Evolutionary conservation across 2,888 invertebrate genomes (phyloP).

Genomic region (Drosophila pseudotakahashii): DNA sequence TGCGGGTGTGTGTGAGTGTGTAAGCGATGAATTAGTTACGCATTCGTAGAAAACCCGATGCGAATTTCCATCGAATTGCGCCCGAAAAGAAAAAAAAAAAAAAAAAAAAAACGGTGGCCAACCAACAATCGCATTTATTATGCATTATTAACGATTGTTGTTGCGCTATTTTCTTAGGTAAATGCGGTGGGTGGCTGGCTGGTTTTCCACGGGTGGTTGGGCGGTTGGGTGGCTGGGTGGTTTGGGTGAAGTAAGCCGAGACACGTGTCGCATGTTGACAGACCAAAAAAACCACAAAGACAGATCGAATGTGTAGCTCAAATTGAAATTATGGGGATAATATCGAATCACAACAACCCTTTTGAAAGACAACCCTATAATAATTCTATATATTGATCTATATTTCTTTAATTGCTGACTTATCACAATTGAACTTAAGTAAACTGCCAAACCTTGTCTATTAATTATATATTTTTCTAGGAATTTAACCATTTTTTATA

Average conservation of each 20-base stretch:
- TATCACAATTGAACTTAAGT: too few species aligned
- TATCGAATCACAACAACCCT: not conserved
- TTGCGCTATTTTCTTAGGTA: conserved; percentile 1
- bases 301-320: conserved; percentile 3
- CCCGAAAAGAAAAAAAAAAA: not conserved
- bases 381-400: too few species aligned
- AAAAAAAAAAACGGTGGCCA: not conserved
- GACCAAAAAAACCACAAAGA: conserved; percentile 5
- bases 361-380: not conserved
- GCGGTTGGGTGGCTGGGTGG: conserved; percentile 1
- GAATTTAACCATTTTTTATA: too few species aligned
- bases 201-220: not conserved
- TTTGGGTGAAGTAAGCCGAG: conserved; percentile 1
- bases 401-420: too few species aligned
- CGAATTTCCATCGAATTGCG: conserved; percentile 2
- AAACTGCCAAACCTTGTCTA: too few species aligned
- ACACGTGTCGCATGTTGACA: conserved; percentile 7
- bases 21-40: conserved; percentile 35
- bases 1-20: conserved; percentile 1
- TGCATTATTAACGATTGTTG: conserved; percentile 16
- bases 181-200: conserved; percentile 7
- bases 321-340: not conserved
- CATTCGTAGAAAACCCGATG: conserved; percentile 31
- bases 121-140: conserved; percentile 11
- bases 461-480: too few species aligned